These are phyloP conservation scores for Drosophila borborema DNA, from an alignment of 2,888 invertebrate species.

Conservation along the genomic window DNA sequence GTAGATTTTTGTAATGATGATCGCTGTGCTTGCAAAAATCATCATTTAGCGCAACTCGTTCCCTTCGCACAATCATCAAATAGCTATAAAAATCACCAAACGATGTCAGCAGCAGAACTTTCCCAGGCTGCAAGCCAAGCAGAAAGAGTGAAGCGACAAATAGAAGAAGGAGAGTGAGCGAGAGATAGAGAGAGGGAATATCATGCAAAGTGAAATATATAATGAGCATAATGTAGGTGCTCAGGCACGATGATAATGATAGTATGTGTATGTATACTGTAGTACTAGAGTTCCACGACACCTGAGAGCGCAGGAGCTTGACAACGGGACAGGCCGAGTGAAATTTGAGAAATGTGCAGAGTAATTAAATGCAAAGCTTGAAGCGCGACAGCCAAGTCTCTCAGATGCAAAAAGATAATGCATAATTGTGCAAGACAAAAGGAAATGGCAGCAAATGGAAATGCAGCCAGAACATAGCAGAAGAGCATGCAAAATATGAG, in stretches of 20 bases:
- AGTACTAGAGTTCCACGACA: slow-evolving; percentile 45
- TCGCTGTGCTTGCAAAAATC: slow-evolving; percentile 20
- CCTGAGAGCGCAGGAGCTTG: slow-evolving; percentile 54
- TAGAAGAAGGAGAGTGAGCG: not conserved
- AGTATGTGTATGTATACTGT: slow-evolving; percentile 20
- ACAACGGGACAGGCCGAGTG: slow-evolving; percentile 40
- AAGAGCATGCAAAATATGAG: slow-evolving; percentile 74
- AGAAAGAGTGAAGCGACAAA: not conserved
- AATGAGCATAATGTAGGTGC: slow-evolving; percentile 73
- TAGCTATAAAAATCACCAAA: slow-evolving; percentile 47
- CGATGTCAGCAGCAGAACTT: slow-evolving; percentile 62
- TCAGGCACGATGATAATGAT: slow-evolving; percentile 73
- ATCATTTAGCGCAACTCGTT: slow-evolving; percentile 10
- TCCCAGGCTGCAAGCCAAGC: slow-evolving; percentile 47
- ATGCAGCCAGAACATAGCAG: slow-evolving; percentile 12
- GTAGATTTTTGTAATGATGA: not conserved
- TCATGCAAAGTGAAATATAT: slow-evolving; percentile 70
- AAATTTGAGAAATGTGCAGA: slow-evolving; percentile 77
- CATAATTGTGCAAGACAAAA: slow-evolving; percentile 77
- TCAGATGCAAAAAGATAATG: slow-evolving; percentile 66
- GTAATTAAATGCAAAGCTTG: slow-evolving; percentile 74
- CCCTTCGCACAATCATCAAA: slow-evolving; percentile 19
- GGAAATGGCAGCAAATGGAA: slow-evolving; percentile 52
- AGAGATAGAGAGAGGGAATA: slow-evolving; percentile 11
- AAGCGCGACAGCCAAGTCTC: slow-evolving; percentile 61